phyloP scores from a whole-genome alignment of 1,140 invertebrate genomes.

The Popillia japonica region DNA sequence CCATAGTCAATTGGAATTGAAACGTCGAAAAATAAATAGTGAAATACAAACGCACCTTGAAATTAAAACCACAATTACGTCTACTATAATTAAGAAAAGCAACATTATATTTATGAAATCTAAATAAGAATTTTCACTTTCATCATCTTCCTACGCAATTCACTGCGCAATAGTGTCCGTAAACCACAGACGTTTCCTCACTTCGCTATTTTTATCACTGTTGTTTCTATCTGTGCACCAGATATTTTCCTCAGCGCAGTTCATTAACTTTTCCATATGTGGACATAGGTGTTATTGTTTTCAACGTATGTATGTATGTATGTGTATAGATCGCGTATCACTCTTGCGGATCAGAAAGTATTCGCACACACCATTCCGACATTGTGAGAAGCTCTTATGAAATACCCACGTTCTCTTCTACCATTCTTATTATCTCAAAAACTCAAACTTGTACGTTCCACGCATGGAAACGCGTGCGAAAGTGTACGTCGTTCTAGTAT shows the following conservation, averaged over 20 bases:
- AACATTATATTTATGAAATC: no score
- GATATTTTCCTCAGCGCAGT: background rate
- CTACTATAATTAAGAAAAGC: no score
- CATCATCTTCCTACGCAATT: no score
- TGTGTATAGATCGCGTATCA: conserved; percentile 9
- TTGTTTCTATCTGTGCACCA: background rate
- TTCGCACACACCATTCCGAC: background rate
- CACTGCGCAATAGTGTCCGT: no score
- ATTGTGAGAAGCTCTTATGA: background rate
- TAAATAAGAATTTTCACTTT: no score
- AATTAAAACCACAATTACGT: no score
- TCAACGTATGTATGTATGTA: background rate
- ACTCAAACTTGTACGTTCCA: background rate
- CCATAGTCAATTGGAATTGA: no score
- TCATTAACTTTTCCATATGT: conserved; percentile 29
- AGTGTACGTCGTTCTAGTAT: no score
- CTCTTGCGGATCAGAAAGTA: conserved; percentile 9
- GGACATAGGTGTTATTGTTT: background rate
- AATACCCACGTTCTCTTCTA: background rate
- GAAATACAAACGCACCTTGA: no score
- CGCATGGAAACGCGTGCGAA: background rate
- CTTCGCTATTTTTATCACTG: background rate
- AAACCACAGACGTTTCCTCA: no score
- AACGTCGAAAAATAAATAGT: no score
- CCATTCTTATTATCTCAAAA: background rate